phyloP scores from a whole-genome alignment of 2,113 vertebrate genomes.

The Procapra przewalskii region DNA sequence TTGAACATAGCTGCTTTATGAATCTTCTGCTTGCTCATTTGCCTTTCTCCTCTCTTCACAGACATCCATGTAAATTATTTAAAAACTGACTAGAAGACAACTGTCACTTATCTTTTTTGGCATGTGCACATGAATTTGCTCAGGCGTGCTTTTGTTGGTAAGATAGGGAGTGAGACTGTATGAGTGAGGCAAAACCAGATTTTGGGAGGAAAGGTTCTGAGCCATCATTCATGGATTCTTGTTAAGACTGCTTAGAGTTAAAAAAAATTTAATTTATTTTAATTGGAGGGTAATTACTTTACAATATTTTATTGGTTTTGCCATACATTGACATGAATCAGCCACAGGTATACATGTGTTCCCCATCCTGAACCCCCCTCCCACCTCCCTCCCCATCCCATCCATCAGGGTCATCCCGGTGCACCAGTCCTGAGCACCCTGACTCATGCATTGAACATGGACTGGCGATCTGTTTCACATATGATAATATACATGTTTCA shows the following conservation, averaged over 20 bases:
- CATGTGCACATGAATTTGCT: not conserved
- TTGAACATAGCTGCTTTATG: not conserved
- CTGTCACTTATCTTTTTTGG: not conserved
- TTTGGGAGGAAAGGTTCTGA: conserved; percentile 35
- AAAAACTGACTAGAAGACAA: not conserved
- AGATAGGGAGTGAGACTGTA: not conserved
- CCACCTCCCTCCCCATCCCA: not conserved
- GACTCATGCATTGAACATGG: not conserved
- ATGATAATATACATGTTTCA: not conserved
- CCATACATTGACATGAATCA: not conserved
- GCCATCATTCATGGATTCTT: not conserved
- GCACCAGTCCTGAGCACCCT: not conserved
- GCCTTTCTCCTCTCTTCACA: not conserved
- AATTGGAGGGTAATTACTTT: not conserved
- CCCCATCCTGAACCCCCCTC: not conserved
- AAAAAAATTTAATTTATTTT: not conserved
- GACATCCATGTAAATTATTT: not conserved
- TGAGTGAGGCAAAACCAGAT: not conserved
- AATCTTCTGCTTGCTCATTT: not conserved
- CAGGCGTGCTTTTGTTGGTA: not conserved
- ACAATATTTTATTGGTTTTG: not conserved
- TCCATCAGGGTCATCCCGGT: not conserved
- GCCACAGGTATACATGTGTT: not conserved
- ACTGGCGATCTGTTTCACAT: accelerated
- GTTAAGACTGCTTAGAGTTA: not conserved